Base-by-base conservation (phyloP, 2,888 invertebrate genomes). In the Eledona agricola region DNA sequence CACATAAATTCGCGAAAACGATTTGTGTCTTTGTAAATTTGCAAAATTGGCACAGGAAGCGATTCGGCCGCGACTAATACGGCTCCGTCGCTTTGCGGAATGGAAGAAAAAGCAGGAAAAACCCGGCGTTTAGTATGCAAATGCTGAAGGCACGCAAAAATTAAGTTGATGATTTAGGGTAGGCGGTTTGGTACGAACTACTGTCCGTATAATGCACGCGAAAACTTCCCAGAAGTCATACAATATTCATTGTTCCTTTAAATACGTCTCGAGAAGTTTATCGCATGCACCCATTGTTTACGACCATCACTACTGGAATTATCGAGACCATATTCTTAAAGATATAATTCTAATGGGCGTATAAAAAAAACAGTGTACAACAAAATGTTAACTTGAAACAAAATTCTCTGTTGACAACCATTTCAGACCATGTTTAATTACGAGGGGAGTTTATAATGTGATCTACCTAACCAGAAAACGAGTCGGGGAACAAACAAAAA, bases 161-260 rank as follows among this genome's bases (percentile, higher is more conserved):
- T 34, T 20, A 19, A 20, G 34, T 34, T n/a, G n/a, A n/a, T n/a
- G n/a, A n/a, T n/a, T n/a, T n/a, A n/a, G n/a, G n/a, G n/a, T n/a
- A n/a, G n/a, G n/a, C n/a, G n/a, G n/a, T n/a, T n/a, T n/a, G n/a
- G n/a, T n/a, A n/a, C n/a, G n/a, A n/a, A n/a, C n/a, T n/a, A n/a
- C n/a, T n/a, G n/a, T n/a, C n/a, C n/a, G 29, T 29, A 42, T 42
- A 42, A 42, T 42, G 22, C 15, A 29, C 11, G 42, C 22, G 22
- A 52, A 52, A 55, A 55, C 34, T 42, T 37, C 58, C 32, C 23
- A 29, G 58, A 58, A 58, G 42, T 53, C 51, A 55, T 55, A 53
- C 53, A 55, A 54, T 58, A 58, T 56, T 58, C 52, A 55, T 58
- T 58, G 42, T 42, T 42, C 20, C 29, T 42, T 42, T 42, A 42